Conservation (phyloP, 1,140 invertebrate species). For the Subanguina moxae region DNA sequence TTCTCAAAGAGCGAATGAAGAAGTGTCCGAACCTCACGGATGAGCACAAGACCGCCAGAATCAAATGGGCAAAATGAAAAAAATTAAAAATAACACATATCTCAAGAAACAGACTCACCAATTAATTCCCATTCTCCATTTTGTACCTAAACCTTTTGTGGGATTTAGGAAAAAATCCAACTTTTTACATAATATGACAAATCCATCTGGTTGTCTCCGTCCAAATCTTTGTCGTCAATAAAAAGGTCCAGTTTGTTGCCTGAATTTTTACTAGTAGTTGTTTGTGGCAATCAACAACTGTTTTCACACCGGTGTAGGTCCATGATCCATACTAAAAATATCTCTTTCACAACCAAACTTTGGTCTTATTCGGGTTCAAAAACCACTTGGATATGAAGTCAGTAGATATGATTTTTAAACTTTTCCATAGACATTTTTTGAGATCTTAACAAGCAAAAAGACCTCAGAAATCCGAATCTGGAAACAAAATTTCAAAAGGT, state of each 20-base stretch:
- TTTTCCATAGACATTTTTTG: too few species aligned
- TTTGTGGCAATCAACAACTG: too few species aligned
- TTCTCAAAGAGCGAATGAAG: too few species aligned
- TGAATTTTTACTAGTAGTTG: slow-evolving; percentile 50
- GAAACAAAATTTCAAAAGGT: too few species aligned
- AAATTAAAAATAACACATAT: slow-evolving; percentile 7
- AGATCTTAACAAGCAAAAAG: too few species aligned
- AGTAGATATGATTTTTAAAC: too few species aligned
- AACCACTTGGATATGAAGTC: too few species aligned
- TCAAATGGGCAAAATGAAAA: too few species aligned
- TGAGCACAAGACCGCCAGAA: too few species aligned
- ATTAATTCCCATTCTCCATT: slow-evolving; percentile 62
- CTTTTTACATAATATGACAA: slow-evolving; percentile 29
- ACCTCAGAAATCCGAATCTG: too few species aligned
- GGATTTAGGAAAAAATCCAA: slow-evolving; percentile 65
- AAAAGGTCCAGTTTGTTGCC: slow-evolving; percentile 64
- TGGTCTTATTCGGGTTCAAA: not conserved
- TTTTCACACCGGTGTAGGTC: slow-evolving; percentile 74
- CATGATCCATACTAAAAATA: slow-evolving; percentile 78
- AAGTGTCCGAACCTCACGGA: too few species aligned
- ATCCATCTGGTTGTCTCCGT: slow-evolving; percentile 27
- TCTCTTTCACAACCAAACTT: not conserved
- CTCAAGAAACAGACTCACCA: slow-evolving; percentile 16
- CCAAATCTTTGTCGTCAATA: slow-evolving; percentile 42
- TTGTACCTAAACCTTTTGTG: slow-evolving; percentile 61